Evolutionary conservation across 2,113 vertebrate species (phyloP), one percentile per base, ranked within the genome.

Genomic region (Aptenodytes forsteri): DNA sequence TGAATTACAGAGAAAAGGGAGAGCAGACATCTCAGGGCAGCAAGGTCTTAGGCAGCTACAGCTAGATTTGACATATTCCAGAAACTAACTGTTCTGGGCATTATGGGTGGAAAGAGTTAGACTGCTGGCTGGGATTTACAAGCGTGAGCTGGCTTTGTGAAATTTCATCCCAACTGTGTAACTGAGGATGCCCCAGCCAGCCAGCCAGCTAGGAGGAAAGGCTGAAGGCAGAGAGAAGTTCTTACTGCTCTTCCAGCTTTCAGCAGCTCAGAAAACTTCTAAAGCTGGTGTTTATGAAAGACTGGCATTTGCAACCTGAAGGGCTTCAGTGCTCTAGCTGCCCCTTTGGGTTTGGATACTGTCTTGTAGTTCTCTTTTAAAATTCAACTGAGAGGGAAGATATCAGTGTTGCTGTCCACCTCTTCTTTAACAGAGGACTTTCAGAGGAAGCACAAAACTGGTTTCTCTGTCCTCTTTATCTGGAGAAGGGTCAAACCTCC

Each of bases 91-190:
- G n/a, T 87, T 95, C 82, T 91, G 90, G 91, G 54, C 70, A 83
- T 69, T 19, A 36, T 1, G 5, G 65, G 16, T 91, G 95, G 96
- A 97, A 97, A 90, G 70, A 94, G 23, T 95, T 71, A 84, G 84
- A 38, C 27, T 88, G 25, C 44, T 94, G 92, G 58, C 90, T 90
- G 84, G 34, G 61, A 50, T 95, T 89, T 87, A 52, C 2, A 3
- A 1, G 21, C 50, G 30, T 85, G 77, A 95, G 78, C 26, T 59
- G 55, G 16, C 34, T 76, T 70, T 85, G 62, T 85, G 87, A 95
- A 90, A 93, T 93, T 90, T 95, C 73, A 77, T 83, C 75, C 4
- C 0, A 56, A 25, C 42, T 66, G 4, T 87, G 66, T 47, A 85
- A 65, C 66, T 61, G 75, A 87, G 76, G 18, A n/a, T 83, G 46